Base-by-base conservation (phyloP, 2,797 vertebrate species). In the Poecilia wingei region DNA sequence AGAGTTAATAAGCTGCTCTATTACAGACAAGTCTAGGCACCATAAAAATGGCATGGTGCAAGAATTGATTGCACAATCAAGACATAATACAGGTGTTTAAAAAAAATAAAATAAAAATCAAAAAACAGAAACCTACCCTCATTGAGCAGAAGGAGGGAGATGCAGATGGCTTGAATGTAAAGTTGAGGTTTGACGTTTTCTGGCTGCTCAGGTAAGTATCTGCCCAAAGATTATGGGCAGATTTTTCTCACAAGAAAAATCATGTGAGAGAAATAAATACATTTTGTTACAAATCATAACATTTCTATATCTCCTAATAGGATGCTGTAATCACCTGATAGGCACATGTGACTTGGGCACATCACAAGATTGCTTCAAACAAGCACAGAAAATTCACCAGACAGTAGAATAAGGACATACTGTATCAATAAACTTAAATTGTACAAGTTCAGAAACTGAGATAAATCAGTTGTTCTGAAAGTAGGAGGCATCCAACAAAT, bases 111-210 rank as follows among this genome's bases (percentile, higher is more conserved):
- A 31, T 31, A 31, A 10, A 12, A n/a, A 9, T 25, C 4, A 46
- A 33, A 61, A 41, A 6, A 9, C 28, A 20, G 18, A 31, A 49
- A 46, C 9, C 6, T 68, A 68, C 75, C 22, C 7, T 68, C 10
- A 68, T 51, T 41, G 61, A 51, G 75, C 59, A 76, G 46, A 76
- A 68, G 33, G 46, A 49, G 9, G 75, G 75, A 36, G 61, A 47
- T 16, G 46, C 61, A 28, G 75, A 46, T 16, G 61, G 46, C 8
- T 68, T 76, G 5, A 76, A 76, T 13, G 59, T 76, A 41, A 76
- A 68, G 61, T 68, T 68, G 20, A 76, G 46, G 8, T 64, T 25
- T 4, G 46, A 36, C 33, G 13, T 68, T 68, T 51, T 68, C 46
- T 28, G 31, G 46, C 28, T 51, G 46, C 22, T 49, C 3, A 68